Evolutionary conservation across 2,797 vertebrate species (phyloP), one percentile per base, ranked within the genome.

Genomic region (Xiphorhynchus erythropygius): DNA sequence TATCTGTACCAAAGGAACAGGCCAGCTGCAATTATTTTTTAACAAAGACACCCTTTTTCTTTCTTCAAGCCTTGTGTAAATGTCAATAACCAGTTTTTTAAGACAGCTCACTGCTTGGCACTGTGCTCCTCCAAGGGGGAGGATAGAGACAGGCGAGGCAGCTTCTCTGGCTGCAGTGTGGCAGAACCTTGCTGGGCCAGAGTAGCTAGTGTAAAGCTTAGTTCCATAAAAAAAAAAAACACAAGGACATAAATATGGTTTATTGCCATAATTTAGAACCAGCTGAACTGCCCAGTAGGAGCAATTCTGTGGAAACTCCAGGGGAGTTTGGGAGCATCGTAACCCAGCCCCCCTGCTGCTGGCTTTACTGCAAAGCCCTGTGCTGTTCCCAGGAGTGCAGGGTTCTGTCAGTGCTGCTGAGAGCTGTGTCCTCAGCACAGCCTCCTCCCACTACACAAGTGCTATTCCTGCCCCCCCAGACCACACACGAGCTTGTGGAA

Each of bases 11-110:
- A 60, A 81, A 84, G 73, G 21, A 93, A 84, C 80, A 65, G 2
- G 83, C 93, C 95, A 97, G 55, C 39, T 84, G 76, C 91, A 86
- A 71, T 95, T 78, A 85, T 81, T 88, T 94, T 84, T 91, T 55
- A 90, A 91, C 96, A 97, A 94, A 94, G 91, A 81, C 57, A 62
- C 69, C 22, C 2, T 96, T 94, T 86, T 85, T 68, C 39, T 85
- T 87, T 52, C 70, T 87, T 75, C 32, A 79, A 87, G 53, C 30
- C 78, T 65, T 69, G 83, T 90, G 70, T 89, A 93, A 96, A 94
- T 59, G 87, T 88, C 89, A 95, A 55, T 88, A 94, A 47, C 62
- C 35, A 68, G 50, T 62, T 39, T 59, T 69, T 88, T 78, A 68
- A 80, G 70, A 81, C 46, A 55, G 50, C 85, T 93, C 94, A 88